Base-by-base conservation (phyloP, 2,888 invertebrate species). In the Cephalotes varians region DNA sequence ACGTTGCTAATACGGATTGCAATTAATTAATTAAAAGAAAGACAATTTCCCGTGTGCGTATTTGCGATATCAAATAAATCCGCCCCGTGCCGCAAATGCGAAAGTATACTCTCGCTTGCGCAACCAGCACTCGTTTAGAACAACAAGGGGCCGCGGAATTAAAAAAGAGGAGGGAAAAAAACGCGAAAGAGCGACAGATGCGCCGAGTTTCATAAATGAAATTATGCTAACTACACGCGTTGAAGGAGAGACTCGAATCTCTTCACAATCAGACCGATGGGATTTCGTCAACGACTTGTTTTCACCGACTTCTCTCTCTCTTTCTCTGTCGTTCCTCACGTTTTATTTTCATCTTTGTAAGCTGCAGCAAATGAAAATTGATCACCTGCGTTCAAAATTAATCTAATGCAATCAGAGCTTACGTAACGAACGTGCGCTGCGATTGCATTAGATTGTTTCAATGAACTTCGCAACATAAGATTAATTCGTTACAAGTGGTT, bases 181-280 rank as follows among this genome's bases (percentile, higher is more conserved):
- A 71, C 51, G 40, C 65, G 47, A 81, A 76, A 82, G 76, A 67
- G 65, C 44, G 73, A 64, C 81, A 72, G 81, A 83, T 79, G 62
- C 85, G 73, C 65, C 31, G 85, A 90, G 95, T 73, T 95, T 95
- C 91, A 93, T 95, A 83, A 95, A 95, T 92, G 95, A 95, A 85
- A 94, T 95, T 90, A 95, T 95, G 90, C 95, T 95, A 67, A 94
- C 95, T 69, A 95, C 95, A 85, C 86, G 80, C 87, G 81, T 85
- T 85, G 74, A 85, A 88, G 85, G 88, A 90, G 88, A 90, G 85
- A 86, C 86, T 83, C 83, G 74, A 34, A 80, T 85, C 86, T 85
- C 86, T 86, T 71, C 84, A 84, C 88, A 86, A 84, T 87, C 85
- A 86, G 81, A 71, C 84, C 69, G 73, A 81, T 79, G 72, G 82